Conservation (phyloP, 2,888 invertebrate genomes). For the Mesochorus sp. region DNA sequence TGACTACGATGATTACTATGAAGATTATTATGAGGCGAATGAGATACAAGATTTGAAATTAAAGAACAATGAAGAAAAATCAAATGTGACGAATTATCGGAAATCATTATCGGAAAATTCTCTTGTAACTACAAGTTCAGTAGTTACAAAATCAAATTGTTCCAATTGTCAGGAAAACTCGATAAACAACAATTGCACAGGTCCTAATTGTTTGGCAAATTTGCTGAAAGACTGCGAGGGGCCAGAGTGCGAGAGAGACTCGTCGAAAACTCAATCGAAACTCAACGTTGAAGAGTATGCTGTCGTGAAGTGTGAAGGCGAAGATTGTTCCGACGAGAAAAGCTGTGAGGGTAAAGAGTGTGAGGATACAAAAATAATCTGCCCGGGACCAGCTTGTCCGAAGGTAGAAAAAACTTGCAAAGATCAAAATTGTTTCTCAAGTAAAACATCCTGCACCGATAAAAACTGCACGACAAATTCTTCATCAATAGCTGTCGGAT, state of each 20-base stretch:
- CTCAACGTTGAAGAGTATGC: too few species aligned
- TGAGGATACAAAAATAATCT: background rate
- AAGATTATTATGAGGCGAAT: too few species aligned
- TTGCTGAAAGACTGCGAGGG: slow-evolving; percentile 1
- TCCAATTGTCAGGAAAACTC: background rate
- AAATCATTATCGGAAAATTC: too few species aligned
- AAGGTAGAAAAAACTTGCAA: background rate
- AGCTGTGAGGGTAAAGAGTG: slow-evolving; percentile 12
- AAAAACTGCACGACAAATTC: background rate
- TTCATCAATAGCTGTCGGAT: background rate
- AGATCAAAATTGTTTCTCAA: too few species aligned
- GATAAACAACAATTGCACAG: background rate
- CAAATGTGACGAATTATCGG: too few species aligned
- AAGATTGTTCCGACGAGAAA: slow-evolving; percentile 23
- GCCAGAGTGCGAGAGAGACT: background rate
- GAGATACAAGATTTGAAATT: too few species aligned
- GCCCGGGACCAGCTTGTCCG: background rate
- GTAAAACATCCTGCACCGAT: background rate
- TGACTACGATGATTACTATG: too few species aligned
- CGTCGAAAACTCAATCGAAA: too few species aligned
- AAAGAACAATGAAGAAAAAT: too few species aligned
- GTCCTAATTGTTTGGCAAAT: slow-evolving; percentile 4
- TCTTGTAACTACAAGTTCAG: too few species aligned
- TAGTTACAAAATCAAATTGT: background rate
- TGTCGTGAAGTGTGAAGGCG: background rate